Percentiles rank a stretch among this genome's conserved stretches.
These are phyloP conservation scores for Pangasius djambal DNA, from an alignment of 2,797 vertebrate genomes.

Conservation along the genomic window DNA sequence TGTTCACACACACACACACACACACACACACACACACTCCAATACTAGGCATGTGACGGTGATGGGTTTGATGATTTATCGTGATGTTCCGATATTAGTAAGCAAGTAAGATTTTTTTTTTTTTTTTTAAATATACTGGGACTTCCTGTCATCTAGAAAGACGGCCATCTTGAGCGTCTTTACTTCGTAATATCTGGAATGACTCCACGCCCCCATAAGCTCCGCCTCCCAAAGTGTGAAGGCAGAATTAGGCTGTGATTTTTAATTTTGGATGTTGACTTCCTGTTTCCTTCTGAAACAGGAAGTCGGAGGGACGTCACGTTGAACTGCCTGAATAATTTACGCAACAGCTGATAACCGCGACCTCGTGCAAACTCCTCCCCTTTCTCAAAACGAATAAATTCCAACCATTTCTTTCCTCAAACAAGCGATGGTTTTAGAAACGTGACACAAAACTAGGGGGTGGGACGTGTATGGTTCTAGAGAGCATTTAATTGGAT, in stretches of 20 bases:
- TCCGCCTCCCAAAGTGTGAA: neutral
- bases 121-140: neutral
- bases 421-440: neutral
- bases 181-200: neutral
- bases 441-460: no score
- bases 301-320: neutral
- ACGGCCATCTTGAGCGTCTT: neutral
- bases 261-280: no score
- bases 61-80: neutral
- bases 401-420: neutral
- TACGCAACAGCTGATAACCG: no score
- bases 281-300: neutral
- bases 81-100: neutral
- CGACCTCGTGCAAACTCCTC: neutral
- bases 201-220: neutral
- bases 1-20: neutral
- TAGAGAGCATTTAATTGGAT: no score
- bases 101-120: neutral
- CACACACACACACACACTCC: neutral
- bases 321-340: neutral
- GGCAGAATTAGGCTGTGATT: no score
- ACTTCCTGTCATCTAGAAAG: neutral
- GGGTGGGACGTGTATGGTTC: no score
- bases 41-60: neutral
- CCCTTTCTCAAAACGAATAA: neutral